Evolutionary conservation across 2,888 invertebrate species (phyloP).

Genomic region (Protophormia terraenovae): DNA sequence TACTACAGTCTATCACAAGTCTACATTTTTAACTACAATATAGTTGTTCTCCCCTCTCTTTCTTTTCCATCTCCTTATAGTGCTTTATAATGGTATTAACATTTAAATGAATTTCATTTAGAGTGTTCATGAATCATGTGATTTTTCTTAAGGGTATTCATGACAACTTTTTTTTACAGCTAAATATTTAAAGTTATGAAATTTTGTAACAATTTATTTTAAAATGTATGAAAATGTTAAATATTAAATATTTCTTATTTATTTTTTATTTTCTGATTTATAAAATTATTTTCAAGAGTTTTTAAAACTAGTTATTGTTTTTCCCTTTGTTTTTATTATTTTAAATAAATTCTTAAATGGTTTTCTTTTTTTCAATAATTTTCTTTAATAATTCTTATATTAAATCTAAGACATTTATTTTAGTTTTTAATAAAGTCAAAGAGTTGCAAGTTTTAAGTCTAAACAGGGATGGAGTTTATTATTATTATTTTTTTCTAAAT

Average conservation of each 20-base stretch:
- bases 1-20: no score
- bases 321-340: not conserved
- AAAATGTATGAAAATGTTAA: not conserved
- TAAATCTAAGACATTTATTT: conserved; percentile 41
- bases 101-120: not conserved
- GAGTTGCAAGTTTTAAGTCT: conserved; percentile 44
- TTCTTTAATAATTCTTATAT: not conserved
- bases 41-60: not conserved
- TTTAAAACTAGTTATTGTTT: conserved; percentile 40
- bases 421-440: conserved; percentile 28
- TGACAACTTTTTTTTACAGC: not conserved
- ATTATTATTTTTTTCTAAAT: not conserved
- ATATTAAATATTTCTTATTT: not conserved
- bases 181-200: not conserved
- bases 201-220: not conserved
- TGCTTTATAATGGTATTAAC: not conserved
- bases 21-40: no score
- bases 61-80: not conserved
- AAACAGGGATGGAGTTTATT: conserved; percentile 44
- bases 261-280: not conserved
- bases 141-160: not conserved
- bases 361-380: not conserved
- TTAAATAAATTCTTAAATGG: not conserved
- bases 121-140: not conserved
- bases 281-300: not conserved